Evolutionary conservation across 2,888 invertebrate genomes (phyloP), one percentile per base, ranked within the genome.

Genomic region (Synergus gifuensis): DNA sequence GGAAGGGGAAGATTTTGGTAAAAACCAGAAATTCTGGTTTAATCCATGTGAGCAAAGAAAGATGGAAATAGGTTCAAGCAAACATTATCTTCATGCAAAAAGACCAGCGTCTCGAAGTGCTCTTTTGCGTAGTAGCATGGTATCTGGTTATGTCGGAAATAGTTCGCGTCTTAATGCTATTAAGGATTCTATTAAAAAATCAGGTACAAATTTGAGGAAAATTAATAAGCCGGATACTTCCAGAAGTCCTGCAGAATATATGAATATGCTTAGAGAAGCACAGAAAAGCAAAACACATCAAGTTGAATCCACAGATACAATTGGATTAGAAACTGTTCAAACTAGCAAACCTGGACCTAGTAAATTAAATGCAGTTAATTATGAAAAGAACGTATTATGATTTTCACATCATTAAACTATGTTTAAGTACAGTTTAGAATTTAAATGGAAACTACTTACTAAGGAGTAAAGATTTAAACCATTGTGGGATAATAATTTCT

Each of bases 1-100:
- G 84, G 97, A 97, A 89, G 97, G 97, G 8, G 97, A 97, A 92
- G 93, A 95, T 85, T 97, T 97, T 87, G 97, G 97, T 0, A 94
- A 94, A 76, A 94, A 96, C 69, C 97, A 97, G 91, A 94, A 93
- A 83, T 95, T 97, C 88, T 96, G 96, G 94, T 96, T 97, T 83
- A 95, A 95, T 84, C 94, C 94, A 86, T 93, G 94, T 22, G 94
- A 94, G 94, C 95, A 92, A 89, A 91, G 91, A 46, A 79, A 64
- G 3, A 18, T 79, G 18, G 81, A 83, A 28, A 54, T 79, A 12
- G 76, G 76, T 1, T 44, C 79, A 42, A 81, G 82, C 76, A 77
- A 77, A 49, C 84, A 84, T 73, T 82, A 83, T 66, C 81, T 83
- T 69, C 84, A 93, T 54, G 94, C 95, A 0, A 89, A 94, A 18